Percentiles rank a stretch among this genome's conserved stretches.
Conservation (phyloP, 2,888 invertebrate genomes). For the Sminthurides aquaticus region DNA sequence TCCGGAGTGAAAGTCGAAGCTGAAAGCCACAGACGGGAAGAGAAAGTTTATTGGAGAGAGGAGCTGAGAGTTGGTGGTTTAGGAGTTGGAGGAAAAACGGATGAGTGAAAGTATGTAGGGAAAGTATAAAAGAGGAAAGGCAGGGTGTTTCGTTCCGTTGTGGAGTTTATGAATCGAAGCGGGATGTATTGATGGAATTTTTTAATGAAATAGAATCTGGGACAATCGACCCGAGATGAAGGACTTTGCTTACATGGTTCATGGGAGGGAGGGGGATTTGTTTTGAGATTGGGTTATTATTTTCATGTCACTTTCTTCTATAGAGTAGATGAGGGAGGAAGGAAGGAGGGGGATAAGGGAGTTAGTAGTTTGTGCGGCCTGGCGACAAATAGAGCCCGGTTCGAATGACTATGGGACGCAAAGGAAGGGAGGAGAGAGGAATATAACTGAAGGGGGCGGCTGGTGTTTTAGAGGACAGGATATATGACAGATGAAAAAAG, state of each 20-base stretch:
- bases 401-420: background rate
- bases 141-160: background rate
- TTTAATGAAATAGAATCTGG: background rate
- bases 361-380: background rate
- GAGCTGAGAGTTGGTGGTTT: background rate
- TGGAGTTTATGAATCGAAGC: background rate
- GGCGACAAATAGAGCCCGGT: background rate
- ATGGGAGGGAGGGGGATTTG: background rate
- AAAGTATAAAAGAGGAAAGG: background rate
- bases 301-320: background rate
- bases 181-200: background rate
- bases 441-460: no score
- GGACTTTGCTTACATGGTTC: background rate
- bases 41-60: no score
- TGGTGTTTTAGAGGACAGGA: background rate
- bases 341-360: background rate
- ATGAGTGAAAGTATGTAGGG: background rate
- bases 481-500: background rate
- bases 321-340: no score
- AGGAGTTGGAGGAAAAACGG: background rate
- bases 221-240: no score
- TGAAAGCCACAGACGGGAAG: no score
- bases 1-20: no score
- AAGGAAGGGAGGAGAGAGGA: background rate
- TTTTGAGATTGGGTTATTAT: background rate